Evolutionary conservation across 2,113 vertebrate genomes (phyloP), one percentile per base, ranked within the genome.

Genomic region (Notechis scutatus): DNA sequence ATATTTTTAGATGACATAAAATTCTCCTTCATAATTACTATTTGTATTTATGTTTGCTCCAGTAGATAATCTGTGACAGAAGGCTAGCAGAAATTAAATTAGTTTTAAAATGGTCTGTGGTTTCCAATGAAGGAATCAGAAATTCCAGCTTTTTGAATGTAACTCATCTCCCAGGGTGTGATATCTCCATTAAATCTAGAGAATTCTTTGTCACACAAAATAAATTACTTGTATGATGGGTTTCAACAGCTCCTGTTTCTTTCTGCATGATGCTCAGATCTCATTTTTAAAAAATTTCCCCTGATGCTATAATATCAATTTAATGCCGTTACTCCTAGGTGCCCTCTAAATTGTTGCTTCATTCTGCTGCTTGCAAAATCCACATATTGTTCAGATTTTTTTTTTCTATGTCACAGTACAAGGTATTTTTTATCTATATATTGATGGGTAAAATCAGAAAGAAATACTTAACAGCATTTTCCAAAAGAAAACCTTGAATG

Each of bases 241-340:
- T 91, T 93, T 95, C 55, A 88, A 9, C 39, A 93, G 91, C 90
- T 88, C 93, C 2, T 0, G 94, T 94, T 93, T 92, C 90, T 95
- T 94, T 93, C 39, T 92, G 93, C 91, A 87, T 93, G 93, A 97
- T 92, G 88, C 96, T 97, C 92, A 95, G 81, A 91, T 26, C 29
- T 94, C 85, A 69, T 1, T 88, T 92, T 88, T 87, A 90, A 93
- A 64, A 45, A 93, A 94, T 91, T 96, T 96, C 88, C 92, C 86
- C n/a, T 29, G 94, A 93, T 45, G 89, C 54, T 91, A 91, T 56
- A 92, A 88, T 88, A 95, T 96, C 92, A 92, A 56, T 97, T 97
- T 97, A 95, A 92, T 95, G 8, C 3, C 91, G 92, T 91, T 95
- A 92, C 24, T 90, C 64, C 64, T 93, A 92, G 94, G 93, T 91